Base-by-base conservation (phyloP, 2,888 invertebrate genomes). In the Zaprionus lineosus region DNA sequence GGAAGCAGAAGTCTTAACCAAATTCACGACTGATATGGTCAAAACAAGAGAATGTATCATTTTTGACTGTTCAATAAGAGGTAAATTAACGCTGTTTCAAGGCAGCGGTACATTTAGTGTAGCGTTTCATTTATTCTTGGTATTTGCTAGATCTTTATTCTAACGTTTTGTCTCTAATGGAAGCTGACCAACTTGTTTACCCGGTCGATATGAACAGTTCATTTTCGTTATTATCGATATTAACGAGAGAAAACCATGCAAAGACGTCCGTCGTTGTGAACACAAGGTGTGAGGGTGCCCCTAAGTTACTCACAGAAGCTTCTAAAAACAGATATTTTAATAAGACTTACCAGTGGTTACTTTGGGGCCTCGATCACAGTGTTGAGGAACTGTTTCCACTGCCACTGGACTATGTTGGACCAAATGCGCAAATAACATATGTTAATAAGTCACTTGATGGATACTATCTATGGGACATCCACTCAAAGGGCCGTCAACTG, bases 281-380 rank as follows among this genome's bases (percentile, higher is more conserved):
- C 51, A 74, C 84, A 0, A 40, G 40, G 1, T 88, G 88, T n/a
- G 18, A 50, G 0, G 55, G 70, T 0, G 40, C 78, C 2, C 4
- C 28, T 8, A 15, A 14, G 0, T 40, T 87, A 0, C 60, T 88
- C 0, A 33, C 28, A 1, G 52, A 74, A 53, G 83, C 83, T 2
- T 86, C 87, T 8, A 37, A 48, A 0, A 16, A 60, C 11, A 65
- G 60, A 21, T 88, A 78, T 58, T 89, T 87, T 21, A 89, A 89
- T 43, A 89, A 86, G 61, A 87, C 89, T 0, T 89, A 88, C 58
- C 87, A 86, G 26, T 89, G 89, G 89, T 29, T 89, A 7, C 52
- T 89, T 8, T 76, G 85, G 74, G 86, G 87, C 41, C 36, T 66
- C 0, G 73, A 73, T 8, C 11, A 3, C 8, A 70, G 69, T 1